Conservation (phyloP, 2,113 vertebrate species). For the Reinhardtius hippoglossoides region DNA sequence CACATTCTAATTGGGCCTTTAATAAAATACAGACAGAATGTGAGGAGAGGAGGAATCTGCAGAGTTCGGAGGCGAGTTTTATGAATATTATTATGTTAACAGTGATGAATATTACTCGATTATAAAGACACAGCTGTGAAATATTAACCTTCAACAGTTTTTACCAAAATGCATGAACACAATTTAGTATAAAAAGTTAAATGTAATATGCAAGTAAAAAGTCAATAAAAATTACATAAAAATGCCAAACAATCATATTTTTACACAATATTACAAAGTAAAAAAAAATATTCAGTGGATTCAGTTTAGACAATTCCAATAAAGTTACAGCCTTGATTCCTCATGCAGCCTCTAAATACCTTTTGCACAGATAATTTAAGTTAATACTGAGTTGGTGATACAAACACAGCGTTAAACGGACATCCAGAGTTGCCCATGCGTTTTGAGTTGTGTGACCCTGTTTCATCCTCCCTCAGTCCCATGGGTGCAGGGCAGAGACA, state of each 20-base stretch:
- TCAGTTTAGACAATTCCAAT: conserved; percentile 23
- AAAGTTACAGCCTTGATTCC: conserved; percentile 33
- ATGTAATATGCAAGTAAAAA: conserved; percentile 30
- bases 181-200: conserved; percentile 1
- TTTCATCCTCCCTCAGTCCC: conserved; percentile 64
- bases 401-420: conserved; percentile 30
- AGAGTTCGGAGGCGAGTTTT: conserved; percentile 43
- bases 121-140: conserved; percentile 35
- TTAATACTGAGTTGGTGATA: conserved; percentile 32
- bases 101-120: conserved; percentile 48
- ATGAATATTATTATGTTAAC: conserved; percentile 54
- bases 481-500: conserved; percentile 62
- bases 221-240: conserved; percentile 27
- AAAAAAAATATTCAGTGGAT: neutral
- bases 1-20: conserved; percentile 74
- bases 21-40: conserved; percentile 69
- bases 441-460: conserved; percentile 58
- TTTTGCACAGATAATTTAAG: conserved; percentile 1
- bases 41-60: conserved; percentile 49
- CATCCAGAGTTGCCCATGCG: conserved; percentile 55
- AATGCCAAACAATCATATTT: conserved; percentile 18
- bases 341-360: conserved; percentile 23
- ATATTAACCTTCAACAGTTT: conserved; percentile 20
- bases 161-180: conserved; percentile 12
- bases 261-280: conserved; percentile 14